Base-by-base conservation (phyloP, 2,113 vertebrate species). In the Rhynchopsitta pachyrhyncha region DNA sequence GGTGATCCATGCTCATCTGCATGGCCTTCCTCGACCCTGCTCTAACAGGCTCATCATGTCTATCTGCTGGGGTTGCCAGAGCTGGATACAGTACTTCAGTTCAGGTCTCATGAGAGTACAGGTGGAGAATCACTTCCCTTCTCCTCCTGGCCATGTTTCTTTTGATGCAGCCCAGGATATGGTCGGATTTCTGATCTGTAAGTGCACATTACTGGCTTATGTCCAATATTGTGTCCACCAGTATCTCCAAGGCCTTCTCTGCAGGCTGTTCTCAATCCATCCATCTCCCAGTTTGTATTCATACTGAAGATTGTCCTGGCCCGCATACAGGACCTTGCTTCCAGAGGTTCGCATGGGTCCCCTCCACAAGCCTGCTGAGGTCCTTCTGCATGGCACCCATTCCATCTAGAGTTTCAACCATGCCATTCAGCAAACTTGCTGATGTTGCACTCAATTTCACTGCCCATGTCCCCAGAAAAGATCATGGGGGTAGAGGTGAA, bases 271-370 rank as follows among this genome's bases (percentile, higher is more conserved):
- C 29, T 39, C 23, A 27, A 19, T 71, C 31, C n/a, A 13, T 19
- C 13, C 42, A 16, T 33, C 14, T 1, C 28, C 6, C 6, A 31
- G 14, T 13, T 55, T 62, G 9, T 17, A 17, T 35, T 35, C 20
- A 24, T 46, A 42, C 17, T 7, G 7, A 8, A 3, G 3, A 22
- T 68, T 33, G 3, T 8, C 8, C 33, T 7, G 1, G 1, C 1
- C 11, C 47, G 15, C 3, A 4, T 29, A 6, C 10, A 67, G 14
- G 6, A 33, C 17, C 10, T 17, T 29, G 6, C 10, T 15, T 70
- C 29, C 37, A 17, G 23, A 60, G 1, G 14, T 31, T 87, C 1
- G 0, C 41, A 17, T 2, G 5, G 25, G 11, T 55, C 18, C 19
- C 57, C 18, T 31, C 24, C 13, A 27, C 22, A 15, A 76, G 8